Evolutionary conservation across 2,797 vertebrate species (phyloP).

Genomic region (Allobates femoralis): DNA sequence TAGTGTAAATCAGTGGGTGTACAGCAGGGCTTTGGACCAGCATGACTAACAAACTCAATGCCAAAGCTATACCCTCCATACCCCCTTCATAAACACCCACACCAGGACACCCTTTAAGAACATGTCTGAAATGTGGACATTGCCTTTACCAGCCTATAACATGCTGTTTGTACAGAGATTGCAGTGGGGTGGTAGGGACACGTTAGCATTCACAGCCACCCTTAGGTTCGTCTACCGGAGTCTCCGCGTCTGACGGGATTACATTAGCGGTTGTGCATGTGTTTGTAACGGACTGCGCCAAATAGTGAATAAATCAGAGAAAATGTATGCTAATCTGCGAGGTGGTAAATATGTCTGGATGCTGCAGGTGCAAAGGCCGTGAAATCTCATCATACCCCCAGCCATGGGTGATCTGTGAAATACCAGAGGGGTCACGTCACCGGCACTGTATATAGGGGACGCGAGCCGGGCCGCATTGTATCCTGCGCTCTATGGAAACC

Average conservation of each 20-base stretch:
- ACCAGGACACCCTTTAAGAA: background rate
- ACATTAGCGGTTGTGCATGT: conserved; percentile 5
- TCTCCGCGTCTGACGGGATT: conserved; percentile 26
- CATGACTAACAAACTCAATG: too few relatives aligned
- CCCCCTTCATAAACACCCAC: too few relatives aligned
- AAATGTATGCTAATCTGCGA: conserved; percentile 50
- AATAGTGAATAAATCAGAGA: conserved; percentile 43
- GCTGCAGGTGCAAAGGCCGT: conserved; percentile 40
- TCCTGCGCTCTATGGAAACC: background rate
- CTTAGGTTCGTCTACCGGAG: conserved; percentile 1
- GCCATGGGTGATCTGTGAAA: conserved; percentile 31
- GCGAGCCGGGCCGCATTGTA: background rate
- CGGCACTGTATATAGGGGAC: background rate
- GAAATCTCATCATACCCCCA: conserved; percentile 47
- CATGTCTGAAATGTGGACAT: background rate
- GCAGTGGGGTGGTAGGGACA: background rate
- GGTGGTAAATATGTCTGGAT: conserved; percentile 45
- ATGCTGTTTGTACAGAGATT: background rate
- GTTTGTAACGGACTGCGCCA: conserved; percentile 16
- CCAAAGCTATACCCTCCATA: too few relatives aligned
- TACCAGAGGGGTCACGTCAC: conserved; percentile 30
- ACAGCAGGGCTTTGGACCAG: too few relatives aligned
- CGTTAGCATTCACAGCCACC: conserved; percentile 30
- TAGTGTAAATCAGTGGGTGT: too few relatives aligned
- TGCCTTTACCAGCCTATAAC: background rate